phyloP scores from a whole-genome alignment of 1,140 invertebrate genomes.

The Ceratina calcarata region DNA sequence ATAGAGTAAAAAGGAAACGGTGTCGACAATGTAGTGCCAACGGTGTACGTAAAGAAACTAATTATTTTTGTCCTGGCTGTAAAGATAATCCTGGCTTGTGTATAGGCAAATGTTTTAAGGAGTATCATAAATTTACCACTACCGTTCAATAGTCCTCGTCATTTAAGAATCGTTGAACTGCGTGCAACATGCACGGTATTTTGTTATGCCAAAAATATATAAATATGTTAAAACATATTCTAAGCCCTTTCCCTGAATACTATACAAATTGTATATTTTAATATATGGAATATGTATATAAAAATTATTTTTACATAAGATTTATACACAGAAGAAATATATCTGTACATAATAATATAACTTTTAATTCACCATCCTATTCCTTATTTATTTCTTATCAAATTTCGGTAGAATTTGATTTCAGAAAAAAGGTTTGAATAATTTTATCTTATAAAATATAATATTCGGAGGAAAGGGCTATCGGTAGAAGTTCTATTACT shows the following conservation, averaged over 20 bases:
- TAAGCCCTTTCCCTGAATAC: not conserved
- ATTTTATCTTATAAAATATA: conserved; percentile 26
- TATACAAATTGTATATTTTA: not conserved
- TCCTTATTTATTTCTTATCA: not conserved
- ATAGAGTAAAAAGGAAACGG: conserved; percentile 22
- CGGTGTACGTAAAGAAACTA: conserved; percentile 10
- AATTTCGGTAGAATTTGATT: not conserved
- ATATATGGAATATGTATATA: not conserved
- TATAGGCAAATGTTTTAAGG: conserved; percentile 30
- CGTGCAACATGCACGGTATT: no score
- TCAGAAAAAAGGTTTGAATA: conserved; percentile 42
- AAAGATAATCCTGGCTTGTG: conserved; percentile 29
- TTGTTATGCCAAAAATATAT: no score
- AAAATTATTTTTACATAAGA: conserved; percentile 7
- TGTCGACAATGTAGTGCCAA: conserved; percentile 12
- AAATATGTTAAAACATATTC: no score
- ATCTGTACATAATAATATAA: not conserved
- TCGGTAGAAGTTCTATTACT: not conserved
- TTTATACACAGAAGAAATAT: conserved; percentile 1
- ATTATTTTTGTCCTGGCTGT: conserved; percentile 34
- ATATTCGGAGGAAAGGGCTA: conserved; percentile 8
- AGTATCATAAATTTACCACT: conserved; percentile 3
- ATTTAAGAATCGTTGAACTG: no score
- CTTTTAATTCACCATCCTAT: not conserved
- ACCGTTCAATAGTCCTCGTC: no score